Evolutionary conservation across 2,113 vertebrate species (phyloP), one percentile per base, ranked within the genome.

Genomic region (Pampusana beccarii): DNA sequence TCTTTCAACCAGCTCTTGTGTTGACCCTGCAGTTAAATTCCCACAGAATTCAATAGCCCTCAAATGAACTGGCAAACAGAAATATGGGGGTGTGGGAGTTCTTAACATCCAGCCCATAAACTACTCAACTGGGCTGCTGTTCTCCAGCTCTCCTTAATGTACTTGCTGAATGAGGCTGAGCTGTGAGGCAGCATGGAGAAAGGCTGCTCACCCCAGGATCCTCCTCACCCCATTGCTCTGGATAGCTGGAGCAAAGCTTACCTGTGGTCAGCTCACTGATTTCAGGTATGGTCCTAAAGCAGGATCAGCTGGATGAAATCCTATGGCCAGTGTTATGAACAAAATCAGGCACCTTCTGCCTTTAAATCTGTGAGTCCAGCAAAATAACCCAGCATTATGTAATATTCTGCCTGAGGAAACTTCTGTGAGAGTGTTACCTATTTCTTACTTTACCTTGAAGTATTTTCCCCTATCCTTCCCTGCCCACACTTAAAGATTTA

Each of bases 401-500:
- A 92, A 48, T 60, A 75, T n/a, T 72, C 56, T 60, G 56, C 51
- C 82, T 57, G 46, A 34, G 61, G 66, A 96, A 86, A 88, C 46
- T n/a, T 74, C 72, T 2, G 0, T 60, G 40, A 81, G 28, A 85
- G 13, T 6, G 14, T 79, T 78, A 75, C 77, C 23, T 42, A 29
- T 81, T 95, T 86, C 62, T 95, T 42, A 51, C 65, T 93, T 82
- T 72, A 38, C 36, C 53, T 83, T 85, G 44, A 86, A 84, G n/a
- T 46, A 42, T 73, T 92, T 92, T 26, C 11, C 60, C 40, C 18
- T 26, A 48, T 57, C 9, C 23, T 40, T 88, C 74, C 80, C 77
- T 84, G 12, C 53, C 13, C 38, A 16, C 12, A 61, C 50, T 72
- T 86, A 72, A 74, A 93, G 86, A 85, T 96, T 94, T 96, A 90